A percentile compares a stretch with the other conserved stretches of the same genome.
Evolutionary conservation across 2,113 vertebrate genomes (phyloP).

Genomic region (Otolemur garnettii): DNA sequence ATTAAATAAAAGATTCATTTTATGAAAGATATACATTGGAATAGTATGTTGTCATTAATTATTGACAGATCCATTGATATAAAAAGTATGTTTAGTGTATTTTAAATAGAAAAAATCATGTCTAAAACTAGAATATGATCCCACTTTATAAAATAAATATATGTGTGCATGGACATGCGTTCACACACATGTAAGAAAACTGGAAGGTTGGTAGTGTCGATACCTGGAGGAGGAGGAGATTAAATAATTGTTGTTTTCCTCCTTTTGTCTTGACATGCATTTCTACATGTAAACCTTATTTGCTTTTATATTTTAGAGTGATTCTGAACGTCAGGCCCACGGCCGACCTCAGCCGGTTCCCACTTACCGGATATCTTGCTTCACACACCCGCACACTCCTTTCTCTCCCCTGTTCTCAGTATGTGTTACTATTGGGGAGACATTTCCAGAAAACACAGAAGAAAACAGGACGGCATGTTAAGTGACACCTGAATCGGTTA

Average conservation of each 20-base stretch:
- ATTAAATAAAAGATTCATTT: slow-evolving; percentile 22
- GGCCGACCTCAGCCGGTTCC: neutral
- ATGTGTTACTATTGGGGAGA: neutral
- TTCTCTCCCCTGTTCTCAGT: neutral
- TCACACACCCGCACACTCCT: neutral
- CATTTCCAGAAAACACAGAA: slow-evolving; percentile 4
- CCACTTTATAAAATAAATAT: neutral
- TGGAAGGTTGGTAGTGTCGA: neutral
- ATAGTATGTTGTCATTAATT: neutral
- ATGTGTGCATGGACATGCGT: neutral
- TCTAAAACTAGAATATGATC: neutral
- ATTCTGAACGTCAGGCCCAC: neutral
- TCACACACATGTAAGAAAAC: neutral
- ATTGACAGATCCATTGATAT: neutral
- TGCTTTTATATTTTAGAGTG: neutral
- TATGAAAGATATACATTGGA: neutral
- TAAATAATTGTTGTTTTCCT: slow-evolving; percentile 8
- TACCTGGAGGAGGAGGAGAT: neutral
- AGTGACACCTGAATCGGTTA: neutral
- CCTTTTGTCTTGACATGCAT: neutral
- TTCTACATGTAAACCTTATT: neutral
- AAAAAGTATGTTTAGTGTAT: neutral
- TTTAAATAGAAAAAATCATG: neutral
- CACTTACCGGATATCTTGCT: neutral
- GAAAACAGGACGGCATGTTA: neutral